Percentiles rank a stretch among this genome's conserved stretches.
Evolutionary conservation across 2,888 invertebrate species (phyloP).

Genomic region (Cryptosula pallasiana): DNA sequence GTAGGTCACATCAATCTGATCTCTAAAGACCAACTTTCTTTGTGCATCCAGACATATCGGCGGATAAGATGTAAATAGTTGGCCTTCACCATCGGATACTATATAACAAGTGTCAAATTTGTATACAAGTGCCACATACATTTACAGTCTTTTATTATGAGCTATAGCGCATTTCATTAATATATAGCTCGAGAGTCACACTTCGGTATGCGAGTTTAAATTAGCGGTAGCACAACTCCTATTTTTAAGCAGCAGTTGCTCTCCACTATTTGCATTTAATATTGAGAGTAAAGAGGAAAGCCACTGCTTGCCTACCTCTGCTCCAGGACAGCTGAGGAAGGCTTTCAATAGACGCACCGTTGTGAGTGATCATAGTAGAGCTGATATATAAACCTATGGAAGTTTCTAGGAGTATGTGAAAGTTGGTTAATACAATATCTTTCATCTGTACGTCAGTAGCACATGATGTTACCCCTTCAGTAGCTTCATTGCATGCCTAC

Average conservation of each 20-base stretch:
- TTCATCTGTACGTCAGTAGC: neutral
- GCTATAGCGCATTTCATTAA: too few relatives aligned
- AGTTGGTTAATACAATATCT: neutral
- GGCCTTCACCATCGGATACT: neutral
- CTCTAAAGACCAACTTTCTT: neutral
- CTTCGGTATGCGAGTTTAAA: too few relatives aligned
- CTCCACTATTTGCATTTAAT: too few relatives aligned
- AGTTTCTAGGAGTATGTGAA: neutral
- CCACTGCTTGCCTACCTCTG: neutral
- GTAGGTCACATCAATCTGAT: neutral
- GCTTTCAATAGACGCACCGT: neutral
- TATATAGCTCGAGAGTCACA: too few relatives aligned
- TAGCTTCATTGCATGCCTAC: neutral
- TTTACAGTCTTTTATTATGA: too few relatives aligned
- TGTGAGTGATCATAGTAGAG: neutral
- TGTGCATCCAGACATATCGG: slow-evolving; percentile 5
- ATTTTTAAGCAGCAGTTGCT: too few relatives aligned
- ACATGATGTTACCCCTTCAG: neutral
- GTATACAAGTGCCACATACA: too few relatives aligned
- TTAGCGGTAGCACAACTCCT: too few relatives aligned
- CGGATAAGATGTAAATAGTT: neutral
- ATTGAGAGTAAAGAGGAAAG: too few relatives aligned
- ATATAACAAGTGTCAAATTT: too few relatives aligned
- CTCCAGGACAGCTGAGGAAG: neutral
- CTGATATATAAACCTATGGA: neutral